These are phyloP conservation scores for Spizella passerina DNA, from an alignment of 2,797 vertebrate species.

Conservation along the genomic window DNA sequence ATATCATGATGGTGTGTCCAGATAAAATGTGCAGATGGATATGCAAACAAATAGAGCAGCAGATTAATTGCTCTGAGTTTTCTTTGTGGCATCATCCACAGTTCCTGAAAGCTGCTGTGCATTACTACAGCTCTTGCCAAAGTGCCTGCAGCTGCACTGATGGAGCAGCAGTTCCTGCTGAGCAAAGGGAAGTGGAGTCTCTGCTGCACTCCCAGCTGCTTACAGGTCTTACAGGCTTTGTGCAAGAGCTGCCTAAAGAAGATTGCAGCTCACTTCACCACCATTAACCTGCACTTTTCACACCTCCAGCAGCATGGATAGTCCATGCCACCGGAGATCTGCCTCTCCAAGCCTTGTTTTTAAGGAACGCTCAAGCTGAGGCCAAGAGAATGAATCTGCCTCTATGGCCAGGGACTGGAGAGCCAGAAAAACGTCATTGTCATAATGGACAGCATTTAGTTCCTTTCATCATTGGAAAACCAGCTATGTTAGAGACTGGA, in stretches of 20 bases:
- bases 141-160: neutral
- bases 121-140: neutral
- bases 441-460: neutral
- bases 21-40: neutral
- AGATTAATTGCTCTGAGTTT: neutral
- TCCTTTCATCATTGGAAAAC: neutral
- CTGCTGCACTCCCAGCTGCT: neutral
- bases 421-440: neutral
- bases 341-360: neutral
- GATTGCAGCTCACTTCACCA: neutral
- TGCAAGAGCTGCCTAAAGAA: neutral
- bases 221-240: neutral
- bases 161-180: neutral
- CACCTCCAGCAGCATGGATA: neutral
- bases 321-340: neutral
- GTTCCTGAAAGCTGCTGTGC: neutral
- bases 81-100: neutral
- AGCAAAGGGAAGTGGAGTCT: neutral
- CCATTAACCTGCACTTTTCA: neutral
- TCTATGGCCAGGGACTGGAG: neutral
- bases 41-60: neutral
- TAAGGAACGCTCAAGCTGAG: fast-evolving
- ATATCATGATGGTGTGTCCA: neutral
- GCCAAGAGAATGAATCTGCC: neutral
- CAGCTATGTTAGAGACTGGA: too few relatives aligned